Evolutionary conservation across 1,140 invertebrate species (phyloP), one percentile per base, ranked within the genome.

Genomic region (Lysiphlebus fabarum): DNA sequence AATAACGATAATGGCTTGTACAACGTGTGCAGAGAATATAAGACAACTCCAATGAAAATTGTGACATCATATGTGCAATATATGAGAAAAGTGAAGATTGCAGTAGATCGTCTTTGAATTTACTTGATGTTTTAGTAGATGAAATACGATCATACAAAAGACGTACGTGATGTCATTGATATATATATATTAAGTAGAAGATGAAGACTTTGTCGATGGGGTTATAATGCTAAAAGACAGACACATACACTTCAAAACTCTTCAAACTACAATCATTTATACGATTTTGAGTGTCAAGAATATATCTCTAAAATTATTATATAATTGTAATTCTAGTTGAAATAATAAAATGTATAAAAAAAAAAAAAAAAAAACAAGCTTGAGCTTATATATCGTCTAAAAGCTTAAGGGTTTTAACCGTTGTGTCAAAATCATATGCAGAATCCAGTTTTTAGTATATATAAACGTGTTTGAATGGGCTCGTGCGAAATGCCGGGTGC

Each of bases 401-500:
- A 26, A 26, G 4, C 17, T 26, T 26, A 1, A 2, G 17, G 17
- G 17, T 26, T 26, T 26, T 26, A 60, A 60, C 58, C 53, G 58
- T 60, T 47, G 40, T 41, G 36, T 51, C 40, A 36, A 49, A 60
- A 55, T 60, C 48, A 60, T 60, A 60, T 60, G 58, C 53, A 26
- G 33, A 60, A 60, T 60, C 58, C 58, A 37, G 58, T 60, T 60
- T 59, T 26, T 53, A 56, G 51, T 26, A 41, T 47, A 38, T 26
- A 26, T 51, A 63, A 62, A 61, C 59, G 59, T 53, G 56, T 64
- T 64, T 64, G 41, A 64, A 64, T 64, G 63, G 69, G 70, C 73
- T 76, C 71, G 76, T 77, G 73, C 73, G 76, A 79, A 79, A 78
- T 76, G 72, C 76, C 73, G 73, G 70, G 69, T 74, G 74, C 72